A percentile compares a stretch with the other conserved stretches of the same genome.
These are phyloP conservation scores for Tromatobia lineatoria DNA, from an alignment of 2,888 invertebrate species.

Conservation along the genomic window DNA sequence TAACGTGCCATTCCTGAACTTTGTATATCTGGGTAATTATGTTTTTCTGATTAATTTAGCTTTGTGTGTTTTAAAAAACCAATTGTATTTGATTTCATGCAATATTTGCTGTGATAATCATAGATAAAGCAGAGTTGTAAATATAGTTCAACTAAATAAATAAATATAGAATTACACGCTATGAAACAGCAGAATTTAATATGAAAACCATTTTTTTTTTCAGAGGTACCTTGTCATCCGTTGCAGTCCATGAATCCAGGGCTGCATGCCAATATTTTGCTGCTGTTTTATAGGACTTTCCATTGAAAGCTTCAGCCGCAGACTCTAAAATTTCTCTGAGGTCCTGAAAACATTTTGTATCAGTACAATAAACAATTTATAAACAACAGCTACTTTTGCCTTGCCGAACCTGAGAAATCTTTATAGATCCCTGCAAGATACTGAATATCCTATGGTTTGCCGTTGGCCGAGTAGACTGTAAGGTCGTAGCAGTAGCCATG, in stretches of 20 bases:
- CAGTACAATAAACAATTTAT: background rate
- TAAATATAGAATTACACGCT: background rate
- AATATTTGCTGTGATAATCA: background rate
- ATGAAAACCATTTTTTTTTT: background rate
- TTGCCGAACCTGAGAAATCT: slow-evolving; percentile 3
- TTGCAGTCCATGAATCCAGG: slow-evolving; percentile 23
- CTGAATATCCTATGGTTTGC: slow-evolving; percentile 2
- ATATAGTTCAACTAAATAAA: no score
- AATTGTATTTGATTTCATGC: background rate
- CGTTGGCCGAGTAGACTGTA: background rate
- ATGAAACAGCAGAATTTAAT: background rate
- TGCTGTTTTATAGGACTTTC: slow-evolving; percentile 53
- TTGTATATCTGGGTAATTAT: no score
- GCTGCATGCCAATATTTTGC: slow-evolving; percentile 57
- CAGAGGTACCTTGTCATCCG: slow-evolving; percentile 37
- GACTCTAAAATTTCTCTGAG: slow-evolving; percentile 16
- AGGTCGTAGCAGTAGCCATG: background rate
- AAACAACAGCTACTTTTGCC: background rate
- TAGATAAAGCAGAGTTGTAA: no score
- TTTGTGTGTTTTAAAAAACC: background rate
- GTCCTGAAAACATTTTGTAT: slow-evolving; percentile 28
- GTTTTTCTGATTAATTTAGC: no score
- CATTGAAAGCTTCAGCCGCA: slow-evolving; percentile 52
- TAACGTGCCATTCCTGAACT: no score
- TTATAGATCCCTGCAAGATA: background rate